Percentiles rank a stretch among this genome's conserved stretches.
Conservation (phyloP, 2,888 invertebrate species). For the Clunio marinus region DNA sequence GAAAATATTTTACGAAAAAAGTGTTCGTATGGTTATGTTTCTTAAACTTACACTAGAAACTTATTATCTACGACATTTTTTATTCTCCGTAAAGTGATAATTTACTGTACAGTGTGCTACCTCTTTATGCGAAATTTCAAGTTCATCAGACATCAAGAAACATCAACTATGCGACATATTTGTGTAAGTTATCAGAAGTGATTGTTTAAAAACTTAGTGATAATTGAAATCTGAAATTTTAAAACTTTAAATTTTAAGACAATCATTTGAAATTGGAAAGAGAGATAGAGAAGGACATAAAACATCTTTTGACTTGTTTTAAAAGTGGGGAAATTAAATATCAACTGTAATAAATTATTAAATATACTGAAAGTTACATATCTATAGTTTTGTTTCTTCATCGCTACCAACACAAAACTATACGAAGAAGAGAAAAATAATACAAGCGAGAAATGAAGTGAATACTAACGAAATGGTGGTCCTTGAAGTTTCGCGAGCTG, state of each 20-base stretch:
- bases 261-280: neutral
- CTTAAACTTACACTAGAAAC: neutral
- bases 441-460: neutral
- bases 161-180: neutral
- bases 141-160: neutral
- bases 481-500: constrained; percentile 23
- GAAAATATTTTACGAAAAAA: neutral
- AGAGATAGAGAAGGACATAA: neutral
- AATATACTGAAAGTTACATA: too few relatives aligned
- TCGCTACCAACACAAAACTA: neutral
- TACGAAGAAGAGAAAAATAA: neutral
- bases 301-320: neutral
- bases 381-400: too few relatives aligned
- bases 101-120: constrained; percentile 52
- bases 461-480: constrained; percentile 25
- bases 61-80: neutral
- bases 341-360: neutral
- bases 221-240: too few relatives aligned
- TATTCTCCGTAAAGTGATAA: constrained; percentile 40
- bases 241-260: too few relatives aligned
- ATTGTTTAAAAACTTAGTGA: too few relatives aligned
- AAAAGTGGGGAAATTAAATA: neutral
- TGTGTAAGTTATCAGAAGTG: too few relatives aligned
- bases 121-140: constrained; percentile 43
- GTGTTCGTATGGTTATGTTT: neutral